phyloP scores from a whole-genome alignment of 2,888 invertebrate genomes.

The Biston stratarius region DNA sequence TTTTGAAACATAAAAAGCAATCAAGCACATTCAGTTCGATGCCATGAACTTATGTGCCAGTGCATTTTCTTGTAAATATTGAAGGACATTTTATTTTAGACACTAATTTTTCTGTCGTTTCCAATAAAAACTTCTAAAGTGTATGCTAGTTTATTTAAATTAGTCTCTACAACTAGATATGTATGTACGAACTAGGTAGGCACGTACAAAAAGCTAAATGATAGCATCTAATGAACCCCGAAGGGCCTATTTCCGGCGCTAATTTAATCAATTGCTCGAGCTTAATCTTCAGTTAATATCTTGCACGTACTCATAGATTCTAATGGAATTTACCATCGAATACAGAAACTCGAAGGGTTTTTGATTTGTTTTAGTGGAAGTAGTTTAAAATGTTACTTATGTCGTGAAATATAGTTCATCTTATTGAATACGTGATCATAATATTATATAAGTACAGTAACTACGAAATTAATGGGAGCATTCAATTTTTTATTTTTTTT shows the following conservation, averaged over 20 bases:
- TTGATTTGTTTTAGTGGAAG: too few species aligned
- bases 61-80: constrained; percentile 31
- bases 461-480: too few species aligned
- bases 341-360: too few species aligned
- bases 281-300: constrained; percentile 21
- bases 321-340: too few species aligned
- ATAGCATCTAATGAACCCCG: constrained; percentile 33
- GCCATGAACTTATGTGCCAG: constrained; percentile 39
- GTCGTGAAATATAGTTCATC: too few species aligned
- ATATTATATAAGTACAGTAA: too few species aligned
- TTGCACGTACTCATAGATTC: not conserved
- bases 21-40: constrained; percentile 39
- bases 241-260: constrained; percentile 34
- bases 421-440: too few species aligned
- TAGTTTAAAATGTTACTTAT: too few species aligned
- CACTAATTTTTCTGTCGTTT: not conserved
- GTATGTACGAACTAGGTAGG: too few species aligned
- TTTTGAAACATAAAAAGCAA: constrained; percentile 49
- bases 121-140: not conserved
- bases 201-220: not conserved
- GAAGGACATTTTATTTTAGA: constrained; percentile 5
- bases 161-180: too few species aligned
- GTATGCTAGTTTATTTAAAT: not conserved
- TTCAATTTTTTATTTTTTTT: too few species aligned
- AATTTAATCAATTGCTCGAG: constrained; percentile 36